Evolutionary conservation across 2,113 vertebrate species (phyloP).

Genomic region (Mesembrinibis cayennensis): DNA sequence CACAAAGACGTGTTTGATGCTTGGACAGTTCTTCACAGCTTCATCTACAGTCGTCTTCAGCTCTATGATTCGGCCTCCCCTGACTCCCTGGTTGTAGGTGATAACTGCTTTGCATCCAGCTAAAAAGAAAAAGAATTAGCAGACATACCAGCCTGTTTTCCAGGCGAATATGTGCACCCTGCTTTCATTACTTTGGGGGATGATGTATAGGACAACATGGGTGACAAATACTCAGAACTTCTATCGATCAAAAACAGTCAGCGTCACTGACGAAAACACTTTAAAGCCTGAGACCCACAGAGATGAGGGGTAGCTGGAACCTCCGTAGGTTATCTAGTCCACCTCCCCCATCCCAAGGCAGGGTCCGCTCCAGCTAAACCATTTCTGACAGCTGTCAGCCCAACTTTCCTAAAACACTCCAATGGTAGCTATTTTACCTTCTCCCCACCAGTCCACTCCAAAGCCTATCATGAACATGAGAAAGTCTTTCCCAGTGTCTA

Average conservation of each 20-base stretch:
- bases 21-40: slow-evolving; percentile 83
- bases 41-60: slow-evolving; percentile 86
- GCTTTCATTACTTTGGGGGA: background rate
- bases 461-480: background rate
- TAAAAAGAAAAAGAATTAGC: slow-evolving; percentile 54
- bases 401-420: background rate
- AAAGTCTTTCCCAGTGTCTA: background rate
- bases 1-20: slow-evolving; percentile 82
- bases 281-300: background rate
- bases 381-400: background rate
- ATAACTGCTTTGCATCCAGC: slow-evolving; percentile 89
- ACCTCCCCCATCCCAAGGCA: background rate
- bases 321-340: background rate
- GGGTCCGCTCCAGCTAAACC: background rate
- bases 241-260: background rate
- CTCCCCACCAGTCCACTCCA: background rate
- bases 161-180: background rate
- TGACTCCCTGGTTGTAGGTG: slow-evolving; percentile 87
- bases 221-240: background rate
- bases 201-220: background rate
- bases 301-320: background rate
- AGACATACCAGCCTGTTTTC: background rate
- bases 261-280: background rate
- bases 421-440: background rate
- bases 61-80: slow-evolving; percentile 80